Percentiles rank a stretch among this genome's conserved stretches.
phyloP scores from a whole-genome alignment of 1,140 invertebrate genomes.

The Chionoecetes opilio region DNA sequence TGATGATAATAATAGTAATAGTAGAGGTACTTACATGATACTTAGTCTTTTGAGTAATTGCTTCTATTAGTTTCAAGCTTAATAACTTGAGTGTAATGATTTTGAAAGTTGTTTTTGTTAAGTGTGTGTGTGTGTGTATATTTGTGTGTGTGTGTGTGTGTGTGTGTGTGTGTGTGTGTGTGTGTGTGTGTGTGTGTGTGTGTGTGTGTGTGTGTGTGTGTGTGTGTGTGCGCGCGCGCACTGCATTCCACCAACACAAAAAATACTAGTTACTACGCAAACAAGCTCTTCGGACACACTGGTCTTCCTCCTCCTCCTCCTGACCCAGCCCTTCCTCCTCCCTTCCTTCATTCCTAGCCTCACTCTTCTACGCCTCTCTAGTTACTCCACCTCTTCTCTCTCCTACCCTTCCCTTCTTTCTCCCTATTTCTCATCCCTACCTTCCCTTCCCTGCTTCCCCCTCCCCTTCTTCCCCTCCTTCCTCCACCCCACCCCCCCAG shows the following conservation, averaged over 20 bases:
- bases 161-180: too few species aligned
- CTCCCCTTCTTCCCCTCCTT: too few species aligned
- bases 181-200: conserved; percentile 7
- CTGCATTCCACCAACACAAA: not conserved
- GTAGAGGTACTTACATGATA: too few species aligned
- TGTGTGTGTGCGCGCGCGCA: not conserved
- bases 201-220: conserved; percentile 4
- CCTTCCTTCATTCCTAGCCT: not conserved
- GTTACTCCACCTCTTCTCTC: not conserved
- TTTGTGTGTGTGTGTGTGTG: too few species aligned
- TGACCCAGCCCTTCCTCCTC: not conserved
- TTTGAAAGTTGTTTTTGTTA: too few species aligned
- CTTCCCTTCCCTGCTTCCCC: not conserved
- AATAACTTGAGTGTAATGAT: too few species aligned
- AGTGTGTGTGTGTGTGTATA: too few species aligned
- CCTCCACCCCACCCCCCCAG: not conserved
- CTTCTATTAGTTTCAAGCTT: too few species aligned
- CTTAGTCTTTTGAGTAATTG: too few species aligned
- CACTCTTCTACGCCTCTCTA: not conserved
- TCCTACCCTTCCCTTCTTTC: not conserved
- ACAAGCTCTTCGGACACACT: not conserved
- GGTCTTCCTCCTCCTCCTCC: not conserved
- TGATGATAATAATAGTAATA: too few species aligned
- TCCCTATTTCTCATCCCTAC: too few species aligned
- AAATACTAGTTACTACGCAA: not conserved